These are phyloP conservation scores for Aphelenchoides besseyi DNA, from an alignment of 1,140 invertebrate species.

Conservation along the genomic window DNA sequence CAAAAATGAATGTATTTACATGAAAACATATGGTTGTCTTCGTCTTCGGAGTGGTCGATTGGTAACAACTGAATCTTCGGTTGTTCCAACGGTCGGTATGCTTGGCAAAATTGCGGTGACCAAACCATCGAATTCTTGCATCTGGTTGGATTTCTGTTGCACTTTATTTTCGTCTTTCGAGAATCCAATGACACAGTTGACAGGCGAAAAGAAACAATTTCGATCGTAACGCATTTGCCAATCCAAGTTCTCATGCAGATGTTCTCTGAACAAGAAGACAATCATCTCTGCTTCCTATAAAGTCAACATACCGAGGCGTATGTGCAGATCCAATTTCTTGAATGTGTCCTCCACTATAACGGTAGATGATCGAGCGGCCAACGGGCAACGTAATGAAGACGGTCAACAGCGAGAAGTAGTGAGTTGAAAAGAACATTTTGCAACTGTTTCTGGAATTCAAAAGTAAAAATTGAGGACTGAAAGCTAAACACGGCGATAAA, in stretches of 20 bases:
- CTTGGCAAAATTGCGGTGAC: not conserved
- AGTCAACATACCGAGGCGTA: not conserved
- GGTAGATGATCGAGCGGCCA: not conserved
- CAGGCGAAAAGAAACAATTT: constrained; percentile 9
- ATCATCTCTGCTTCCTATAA: not conserved
- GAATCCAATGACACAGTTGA: constrained; percentile 4
- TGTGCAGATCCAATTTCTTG: constrained; percentile 1
- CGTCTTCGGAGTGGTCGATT: not conserved
- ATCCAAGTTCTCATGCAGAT: not conserved
- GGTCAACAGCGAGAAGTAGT: not conserved
- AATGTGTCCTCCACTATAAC: too few relatives aligned
- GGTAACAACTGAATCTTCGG: not conserved
- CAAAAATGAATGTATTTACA: not conserved
- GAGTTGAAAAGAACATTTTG: not conserved
- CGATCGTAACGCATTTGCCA: constrained; percentile 1
- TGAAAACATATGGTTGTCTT: not conserved
- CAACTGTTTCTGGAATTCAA: too few relatives aligned
- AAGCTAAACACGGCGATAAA: too few relatives aligned
- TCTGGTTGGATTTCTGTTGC: not conserved
- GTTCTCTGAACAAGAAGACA: not conserved
- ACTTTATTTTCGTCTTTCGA: not conserved
- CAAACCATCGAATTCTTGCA: not conserved
- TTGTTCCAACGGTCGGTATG: not conserved
- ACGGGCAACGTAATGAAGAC: not conserved
- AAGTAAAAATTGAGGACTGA: too few relatives aligned